Percentiles rank a stretch among this genome's conserved stretches.
Conservation (phyloP, 2,797 vertebrate species). For the Anguilla pacifica region DNA sequence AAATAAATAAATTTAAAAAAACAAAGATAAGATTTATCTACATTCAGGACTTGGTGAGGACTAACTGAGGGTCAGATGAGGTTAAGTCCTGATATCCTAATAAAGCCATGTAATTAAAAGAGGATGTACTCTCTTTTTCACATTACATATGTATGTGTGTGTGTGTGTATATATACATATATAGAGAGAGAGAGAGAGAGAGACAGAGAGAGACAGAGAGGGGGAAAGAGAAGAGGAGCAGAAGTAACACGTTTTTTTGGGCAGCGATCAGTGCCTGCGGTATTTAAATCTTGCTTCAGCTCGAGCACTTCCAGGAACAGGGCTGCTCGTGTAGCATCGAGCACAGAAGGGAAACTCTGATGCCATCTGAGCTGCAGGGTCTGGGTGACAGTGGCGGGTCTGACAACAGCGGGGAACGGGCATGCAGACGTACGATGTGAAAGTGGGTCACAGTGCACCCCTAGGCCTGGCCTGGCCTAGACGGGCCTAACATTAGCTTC, state of each 20-base stretch:
- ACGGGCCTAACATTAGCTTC: not conserved
- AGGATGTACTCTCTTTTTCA: too few species aligned
- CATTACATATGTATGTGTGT: too few species aligned
- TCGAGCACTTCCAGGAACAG: conserved; percentile 6
- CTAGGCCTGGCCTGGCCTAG: not conserved
- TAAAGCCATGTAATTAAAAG: too few species aligned
- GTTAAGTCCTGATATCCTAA: too few species aligned
- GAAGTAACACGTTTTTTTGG: not conserved
- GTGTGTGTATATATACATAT: not conserved
- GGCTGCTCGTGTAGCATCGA: not conserved
- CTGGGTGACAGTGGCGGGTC: not conserved
- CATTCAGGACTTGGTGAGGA: conserved; percentile 53
- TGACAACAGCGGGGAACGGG: not conserved
- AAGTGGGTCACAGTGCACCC: conserved; percentile 16
- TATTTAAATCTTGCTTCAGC: conserved; percentile 13
- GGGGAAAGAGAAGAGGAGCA: not conserved
- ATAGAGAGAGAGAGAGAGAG: conserved; percentile 36
- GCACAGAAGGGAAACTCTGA: too few species aligned
- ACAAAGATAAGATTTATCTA: conserved; percentile 26
- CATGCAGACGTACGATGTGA: not conserved
- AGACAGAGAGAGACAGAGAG: conserved; percentile 34
- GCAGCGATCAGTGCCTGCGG: not conserved
- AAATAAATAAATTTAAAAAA: too few species aligned
- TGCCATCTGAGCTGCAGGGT: not conserved
- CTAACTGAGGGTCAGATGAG: conserved; percentile 23